These are phyloP conservation scores for Diachrysia chrysitis DNA, from an alignment of 2,888 invertebrate genomes.

Conservation along the genomic window DNA sequence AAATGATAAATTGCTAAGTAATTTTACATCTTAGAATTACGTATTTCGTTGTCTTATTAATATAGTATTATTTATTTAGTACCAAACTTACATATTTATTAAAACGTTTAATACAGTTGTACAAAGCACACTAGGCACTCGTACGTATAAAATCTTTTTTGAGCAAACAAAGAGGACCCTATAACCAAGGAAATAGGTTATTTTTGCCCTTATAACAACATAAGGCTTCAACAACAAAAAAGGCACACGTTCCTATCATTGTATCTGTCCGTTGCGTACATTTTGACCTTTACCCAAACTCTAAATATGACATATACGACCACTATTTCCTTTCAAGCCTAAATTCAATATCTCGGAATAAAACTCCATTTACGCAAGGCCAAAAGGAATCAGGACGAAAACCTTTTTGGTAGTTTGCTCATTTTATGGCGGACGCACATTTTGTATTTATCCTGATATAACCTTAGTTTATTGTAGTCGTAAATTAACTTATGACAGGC, in stretches of 20 bases:
- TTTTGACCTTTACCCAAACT: conserved; percentile 12
- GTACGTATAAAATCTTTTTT: too few species aligned
- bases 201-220: not conserved
- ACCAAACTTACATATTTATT: too few species aligned
- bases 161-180: not conserved
- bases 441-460: conserved; percentile 31
- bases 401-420: conserved; percentile 42
- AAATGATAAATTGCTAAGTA: not conserved
- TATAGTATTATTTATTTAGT: too few species aligned
- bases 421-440: conserved; percentile 51
- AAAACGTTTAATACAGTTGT: too few species aligned
- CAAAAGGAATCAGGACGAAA: conserved; percentile 10
- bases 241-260: conserved; percentile 3
- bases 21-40: not conserved
- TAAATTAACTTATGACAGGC: conserved; percentile 40
- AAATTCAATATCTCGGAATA: conserved; percentile 45
- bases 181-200: not conserved
- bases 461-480: conserved; percentile 34
- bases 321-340: conserved; percentile 31
- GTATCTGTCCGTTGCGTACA: conserved; percentile 19
- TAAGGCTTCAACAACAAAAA: not conserved
- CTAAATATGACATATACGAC: conserved; percentile 20
- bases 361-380: conserved; percentile 15
- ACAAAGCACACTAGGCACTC: too few species aligned
- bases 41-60: not conserved